These are phyloP conservation scores for Pterophyllum scalare DNA, from an alignment of 2,113 vertebrate genomes.

Conservation along the genomic window DNA sequence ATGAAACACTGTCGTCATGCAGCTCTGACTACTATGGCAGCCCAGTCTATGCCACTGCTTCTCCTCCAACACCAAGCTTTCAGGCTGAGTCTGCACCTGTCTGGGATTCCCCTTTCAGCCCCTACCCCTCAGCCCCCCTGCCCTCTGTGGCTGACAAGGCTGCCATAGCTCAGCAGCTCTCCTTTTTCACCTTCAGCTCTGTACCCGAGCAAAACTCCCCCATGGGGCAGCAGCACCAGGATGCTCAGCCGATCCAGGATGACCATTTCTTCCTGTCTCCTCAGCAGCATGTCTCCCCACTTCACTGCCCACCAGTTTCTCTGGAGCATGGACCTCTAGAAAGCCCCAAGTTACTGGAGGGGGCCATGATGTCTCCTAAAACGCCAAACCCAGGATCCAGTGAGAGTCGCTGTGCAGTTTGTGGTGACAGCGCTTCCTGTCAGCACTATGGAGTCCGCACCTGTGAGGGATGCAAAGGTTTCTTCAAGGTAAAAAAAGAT, in stretches of 20 bases:
- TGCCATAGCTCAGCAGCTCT: slow-evolving; percentile 76
- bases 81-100: slow-evolving; percentile 76
- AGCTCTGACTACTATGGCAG: slow-evolving; percentile 93
- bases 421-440: slow-evolving; percentile 94
- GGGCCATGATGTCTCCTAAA: slow-evolving; percentile 77
- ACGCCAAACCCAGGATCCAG: slow-evolving; percentile 74
- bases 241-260: slow-evolving; percentile 70
- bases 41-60: slow-evolving; percentile 85
- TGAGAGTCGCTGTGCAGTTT: slow-evolving; percentile 91
- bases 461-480: slow-evolving; percentile 95
- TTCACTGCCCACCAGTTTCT: slow-evolving; percentile 79
- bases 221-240: slow-evolving; percentile 69
- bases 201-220: slow-evolving; percentile 74
- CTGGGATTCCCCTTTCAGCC: slow-evolving; percentile 90
- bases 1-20: slow-evolving; percentile 91
- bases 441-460: slow-evolving; percentile 95
- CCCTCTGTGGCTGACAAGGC: slow-evolving; percentile 81
- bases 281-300: slow-evolving; percentile 66
- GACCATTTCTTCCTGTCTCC: slow-evolving; percentile 80
- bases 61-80: slow-evolving; percentile 86
- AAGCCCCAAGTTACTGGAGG: slow-evolving; percentile 74
- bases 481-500: slow-evolving; percentile 88
- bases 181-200: slow-evolving; percentile 87
- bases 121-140: slow-evolving; percentile 82
- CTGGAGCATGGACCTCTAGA: slow-evolving; percentile 79